Conservation (phyloP, 2,797 vertebrate species). For the Amblyraja radiata region DNA sequence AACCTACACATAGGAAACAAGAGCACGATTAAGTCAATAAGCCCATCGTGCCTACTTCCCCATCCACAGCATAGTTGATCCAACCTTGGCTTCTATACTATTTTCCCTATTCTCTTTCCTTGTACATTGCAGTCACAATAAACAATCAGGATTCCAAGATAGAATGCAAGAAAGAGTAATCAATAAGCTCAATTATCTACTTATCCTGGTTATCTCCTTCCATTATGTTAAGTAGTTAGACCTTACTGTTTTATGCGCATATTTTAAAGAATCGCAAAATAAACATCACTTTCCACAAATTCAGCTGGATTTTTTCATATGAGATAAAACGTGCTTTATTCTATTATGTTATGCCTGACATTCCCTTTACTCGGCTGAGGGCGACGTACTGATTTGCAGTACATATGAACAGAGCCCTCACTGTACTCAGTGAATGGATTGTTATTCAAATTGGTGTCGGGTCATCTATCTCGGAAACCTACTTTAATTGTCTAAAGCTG, state of each 20-base stretch:
- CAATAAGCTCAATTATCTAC: neutral
- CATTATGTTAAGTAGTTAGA: neutral
- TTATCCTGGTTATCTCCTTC: neutral
- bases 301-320: neutral
- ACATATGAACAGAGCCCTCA: neutral
- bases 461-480: neutral
- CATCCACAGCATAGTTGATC: too few species aligned
- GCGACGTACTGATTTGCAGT: neutral
- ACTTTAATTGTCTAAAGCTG: neutral
- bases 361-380: neutral
- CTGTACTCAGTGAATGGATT: neutral
- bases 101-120: too few species aligned
- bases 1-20: too few species aligned
- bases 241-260: neutral
- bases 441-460: conserved; percentile 7
- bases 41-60: too few species aligned
- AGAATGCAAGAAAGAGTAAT: neutral
- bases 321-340: neutral
- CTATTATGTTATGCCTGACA: neutral
- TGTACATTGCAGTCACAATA: neutral
- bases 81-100: too few species aligned
- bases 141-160: too few species aligned
- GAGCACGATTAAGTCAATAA: too few species aligned
- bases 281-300: neutral
- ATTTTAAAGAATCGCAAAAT: neutral